These are phyloP conservation scores for Umimayanthus chanpuru DNA, from an alignment of 92 coral and sea anemone genomes.

Conservation along the genomic window DNA sequence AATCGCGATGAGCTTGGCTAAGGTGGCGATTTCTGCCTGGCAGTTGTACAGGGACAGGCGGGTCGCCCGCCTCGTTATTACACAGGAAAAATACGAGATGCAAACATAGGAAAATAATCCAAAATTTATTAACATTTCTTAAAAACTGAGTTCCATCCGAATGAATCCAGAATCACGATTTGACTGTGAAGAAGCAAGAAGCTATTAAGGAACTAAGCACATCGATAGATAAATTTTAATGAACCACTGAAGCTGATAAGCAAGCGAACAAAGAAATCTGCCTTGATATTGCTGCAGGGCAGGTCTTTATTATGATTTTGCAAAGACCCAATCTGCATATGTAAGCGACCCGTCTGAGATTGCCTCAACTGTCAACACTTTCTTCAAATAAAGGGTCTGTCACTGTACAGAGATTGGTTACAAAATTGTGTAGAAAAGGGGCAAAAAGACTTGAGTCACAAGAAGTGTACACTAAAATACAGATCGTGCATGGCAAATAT, in stretches of 20 bases:
- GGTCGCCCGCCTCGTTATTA: conserved; percentile 45
- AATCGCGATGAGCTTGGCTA: conserved; percentile 64
- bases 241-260: neutral
- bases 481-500: neutral
- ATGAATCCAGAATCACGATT: neutral
- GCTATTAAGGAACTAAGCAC: neutral
- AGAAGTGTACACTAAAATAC: neutral
- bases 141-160: neutral
- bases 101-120: neutral
- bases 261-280: conserved; percentile 6
- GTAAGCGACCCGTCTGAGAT: neutral
- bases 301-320: conserved; percentile 19
- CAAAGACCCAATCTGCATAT: conserved; percentile 26
- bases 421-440: neutral
- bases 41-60: conserved; percentile 61
- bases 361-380: neutral
- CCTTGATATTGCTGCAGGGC: conserved; percentile 17
- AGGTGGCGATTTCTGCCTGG: conserved; percentile 67
- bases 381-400: neutral
- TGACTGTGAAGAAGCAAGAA: neutral
- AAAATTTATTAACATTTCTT: neutral
- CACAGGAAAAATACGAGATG: conserved; percentile 56
- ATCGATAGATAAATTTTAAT: neutral
- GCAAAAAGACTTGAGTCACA: neutral
- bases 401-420: neutral